Conservation (phyloP, 2,888 invertebrate species). For the Aporophyla nigra region DNA sequence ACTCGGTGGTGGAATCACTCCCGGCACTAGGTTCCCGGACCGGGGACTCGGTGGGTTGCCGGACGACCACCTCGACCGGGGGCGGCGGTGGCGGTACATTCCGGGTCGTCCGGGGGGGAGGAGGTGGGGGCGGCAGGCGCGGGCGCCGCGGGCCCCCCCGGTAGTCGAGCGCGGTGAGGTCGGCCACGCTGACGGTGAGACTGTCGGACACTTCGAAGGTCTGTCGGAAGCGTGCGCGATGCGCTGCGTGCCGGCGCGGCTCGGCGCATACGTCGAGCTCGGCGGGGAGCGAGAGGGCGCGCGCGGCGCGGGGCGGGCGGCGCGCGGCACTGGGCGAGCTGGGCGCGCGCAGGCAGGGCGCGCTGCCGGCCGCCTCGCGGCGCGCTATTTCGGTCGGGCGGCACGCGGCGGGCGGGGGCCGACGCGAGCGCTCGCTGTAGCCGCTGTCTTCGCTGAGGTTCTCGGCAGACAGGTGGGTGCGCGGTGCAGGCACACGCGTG, state of each 20-base stretch:
- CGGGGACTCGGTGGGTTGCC: constrained; percentile 76
- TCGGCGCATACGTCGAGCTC: constrained; percentile 92
- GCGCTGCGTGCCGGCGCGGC: constrained; percentile 79
- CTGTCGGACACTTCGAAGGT: constrained; percentile 86
- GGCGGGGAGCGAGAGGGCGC: constrained; percentile 91
- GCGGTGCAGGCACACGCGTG: constrained; percentile 77
- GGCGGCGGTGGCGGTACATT: constrained; percentile 76
- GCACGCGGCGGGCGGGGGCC: constrained; percentile 79
- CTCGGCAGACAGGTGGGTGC: constrained; percentile 92
- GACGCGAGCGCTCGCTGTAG: constrained; percentile 92
- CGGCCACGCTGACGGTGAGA: constrained; percentile 92
- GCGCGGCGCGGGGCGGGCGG: constrained; percentile 83
- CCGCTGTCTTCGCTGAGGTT: constrained; percentile 96
- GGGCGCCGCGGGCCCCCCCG: constrained; percentile 83
- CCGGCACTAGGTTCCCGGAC: constrained; percentile 86
- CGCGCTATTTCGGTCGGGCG: constrained; percentile 83
- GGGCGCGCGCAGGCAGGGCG: constrained; percentile 83
- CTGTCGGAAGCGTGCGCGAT: constrained; percentile 87
- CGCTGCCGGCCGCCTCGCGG: constrained; percentile 82
- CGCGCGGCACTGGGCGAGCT: constrained; percentile 80
- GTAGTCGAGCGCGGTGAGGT: constrained; percentile 92
- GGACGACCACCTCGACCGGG: constrained; percentile 72
- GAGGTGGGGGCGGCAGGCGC: constrained; percentile 84
- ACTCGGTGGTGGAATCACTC: constrained; percentile 88
- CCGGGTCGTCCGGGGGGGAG: constrained; percentile 73